phyloP scores from a whole-genome alignment of 2,113 vertebrate genomes.

The Apaloderma vittatum region DNA sequence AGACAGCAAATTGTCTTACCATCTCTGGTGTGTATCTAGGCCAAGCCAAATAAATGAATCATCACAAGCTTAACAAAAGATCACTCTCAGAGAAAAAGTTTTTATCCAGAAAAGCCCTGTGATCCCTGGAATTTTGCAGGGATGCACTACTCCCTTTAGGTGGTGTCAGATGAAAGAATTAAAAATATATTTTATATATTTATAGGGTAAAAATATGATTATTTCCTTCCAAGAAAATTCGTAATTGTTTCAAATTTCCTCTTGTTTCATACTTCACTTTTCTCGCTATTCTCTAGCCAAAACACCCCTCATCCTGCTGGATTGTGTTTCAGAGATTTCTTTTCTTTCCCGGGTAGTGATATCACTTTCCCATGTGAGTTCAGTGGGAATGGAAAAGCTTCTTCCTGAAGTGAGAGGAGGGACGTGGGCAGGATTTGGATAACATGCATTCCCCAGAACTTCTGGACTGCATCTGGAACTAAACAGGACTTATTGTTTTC shows the following conservation, averaged over 20 bases:
- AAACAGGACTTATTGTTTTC: neutral
- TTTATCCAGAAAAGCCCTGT: neutral
- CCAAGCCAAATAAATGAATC: neutral
- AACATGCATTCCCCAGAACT: neutral
- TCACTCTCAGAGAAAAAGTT: neutral
- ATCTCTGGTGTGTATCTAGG: neutral
- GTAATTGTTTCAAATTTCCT: neutral
- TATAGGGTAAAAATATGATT: neutral
- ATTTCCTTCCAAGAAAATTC: neutral
- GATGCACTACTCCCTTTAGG: accelerated
- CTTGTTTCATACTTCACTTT: neutral
- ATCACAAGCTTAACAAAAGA: neutral
- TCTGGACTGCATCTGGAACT: neutral
- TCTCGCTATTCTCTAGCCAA: neutral
- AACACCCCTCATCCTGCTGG: neutral
- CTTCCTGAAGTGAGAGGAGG: neutral
- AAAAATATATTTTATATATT: neutral
- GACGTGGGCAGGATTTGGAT: neutral
- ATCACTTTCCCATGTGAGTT: neutral
- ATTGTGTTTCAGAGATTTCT: neutral
- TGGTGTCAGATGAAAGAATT: neutral
- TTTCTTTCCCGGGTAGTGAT: neutral
- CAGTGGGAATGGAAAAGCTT: neutral
- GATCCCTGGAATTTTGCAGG: neutral
- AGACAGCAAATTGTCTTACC: neutral